A percentile compares a stretch with the other conserved stretches of the same genome.
Evolutionary conservation across 2,797 vertebrate species (phyloP).

Genomic region (Thunnus albacares): DNA sequence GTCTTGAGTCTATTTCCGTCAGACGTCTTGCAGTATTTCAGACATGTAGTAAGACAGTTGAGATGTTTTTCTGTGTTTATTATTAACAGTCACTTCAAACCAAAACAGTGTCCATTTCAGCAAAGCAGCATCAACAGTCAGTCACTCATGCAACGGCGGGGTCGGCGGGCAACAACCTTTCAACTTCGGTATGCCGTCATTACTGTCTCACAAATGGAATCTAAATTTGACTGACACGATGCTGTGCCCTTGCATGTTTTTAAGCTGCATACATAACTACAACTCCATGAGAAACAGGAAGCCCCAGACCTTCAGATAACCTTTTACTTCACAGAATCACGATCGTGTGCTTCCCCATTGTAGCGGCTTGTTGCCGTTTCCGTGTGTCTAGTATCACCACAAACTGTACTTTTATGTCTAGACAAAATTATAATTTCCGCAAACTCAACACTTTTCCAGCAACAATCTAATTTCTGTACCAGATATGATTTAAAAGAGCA

Average conservation of each 20-base stretch:
- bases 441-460: neutral
- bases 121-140: slow-evolving; percentile 48
- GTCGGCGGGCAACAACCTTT: slow-evolving; percentile 61
- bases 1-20: slow-evolving; percentile 59
- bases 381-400: neutral
- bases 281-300: slow-evolving; percentile 74
- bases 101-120: slow-evolving; percentile 75
- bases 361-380: slow-evolving; percentile 14
- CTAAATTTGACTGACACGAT: slow-evolving; percentile 70
- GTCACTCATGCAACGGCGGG: slow-evolving; percentile 38
- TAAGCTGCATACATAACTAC: slow-evolving; percentile 20
- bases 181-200: slow-evolving; percentile 46
- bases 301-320: slow-evolving; percentile 69
- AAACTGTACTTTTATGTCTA: slow-evolving; percentile 5
- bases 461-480: neutral
- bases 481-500: neutral
- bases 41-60: slow-evolving; percentile 44
- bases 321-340: slow-evolving; percentile 59
- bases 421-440: neutral
- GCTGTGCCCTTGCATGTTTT: slow-evolving; percentile 36
- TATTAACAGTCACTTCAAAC: slow-evolving; percentile 70
- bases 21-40: slow-evolving; percentile 45
- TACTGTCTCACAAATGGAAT: slow-evolving; percentile 61
- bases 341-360: slow-evolving; percentile 51
- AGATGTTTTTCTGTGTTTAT: slow-evolving; percentile 74